phyloP scores from a whole-genome alignment of 2,888 invertebrate species.

The Agrochola litura region DNA sequence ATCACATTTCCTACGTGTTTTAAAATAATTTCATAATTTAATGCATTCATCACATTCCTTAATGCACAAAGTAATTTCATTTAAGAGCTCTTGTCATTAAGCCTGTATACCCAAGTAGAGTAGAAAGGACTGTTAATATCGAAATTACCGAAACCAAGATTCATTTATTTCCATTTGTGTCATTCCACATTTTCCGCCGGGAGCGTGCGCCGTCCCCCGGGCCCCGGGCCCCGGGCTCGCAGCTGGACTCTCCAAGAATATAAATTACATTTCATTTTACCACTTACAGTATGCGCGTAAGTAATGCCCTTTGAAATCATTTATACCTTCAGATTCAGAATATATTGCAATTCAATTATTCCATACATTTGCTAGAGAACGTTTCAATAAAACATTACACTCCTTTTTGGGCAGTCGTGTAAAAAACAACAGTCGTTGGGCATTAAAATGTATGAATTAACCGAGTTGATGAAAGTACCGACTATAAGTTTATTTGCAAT shows the following conservation, averaged over 20 bases:
- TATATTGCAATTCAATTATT: slow-evolving; percentile 38
- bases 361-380: slow-evolving; percentile 10
- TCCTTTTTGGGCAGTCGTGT: too few species aligned
- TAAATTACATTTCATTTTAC: slow-evolving; percentile 73
- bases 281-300: slow-evolving; percentile 62
- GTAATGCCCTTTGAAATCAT: slow-evolving; percentile 57
- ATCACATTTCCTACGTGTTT: not conserved
- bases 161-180: slow-evolving; percentile 79
- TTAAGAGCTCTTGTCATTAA: slow-evolving; percentile 18
- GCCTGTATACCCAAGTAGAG: slow-evolving; percentile 7
- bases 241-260: slow-evolving; percentile 70
- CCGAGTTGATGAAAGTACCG: not conserved
- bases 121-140: slow-evolving; percentile 58
- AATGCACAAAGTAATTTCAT: slow-evolving; percentile 31
- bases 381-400: not conserved
- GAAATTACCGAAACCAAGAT: slow-evolving; percentile 67
- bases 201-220: slow-evolving; percentile 54
- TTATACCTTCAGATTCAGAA: slow-evolving; percentile 36
- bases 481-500: slow-evolving; percentile 34
- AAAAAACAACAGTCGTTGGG: not conserved
- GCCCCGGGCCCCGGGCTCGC: slow-evolving; percentile 48
- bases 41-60: slow-evolving; percentile 3
- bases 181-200: slow-evolving; percentile 69
- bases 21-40: slow-evolving; percentile 7
- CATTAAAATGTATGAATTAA: slow-evolving; percentile 14